A percentile compares a stretch with the other conserved stretches of the same genome.
Evolutionary conservation across 2,888 invertebrate genomes (phyloP).

Genomic region (Heliconius hortense): DNA sequence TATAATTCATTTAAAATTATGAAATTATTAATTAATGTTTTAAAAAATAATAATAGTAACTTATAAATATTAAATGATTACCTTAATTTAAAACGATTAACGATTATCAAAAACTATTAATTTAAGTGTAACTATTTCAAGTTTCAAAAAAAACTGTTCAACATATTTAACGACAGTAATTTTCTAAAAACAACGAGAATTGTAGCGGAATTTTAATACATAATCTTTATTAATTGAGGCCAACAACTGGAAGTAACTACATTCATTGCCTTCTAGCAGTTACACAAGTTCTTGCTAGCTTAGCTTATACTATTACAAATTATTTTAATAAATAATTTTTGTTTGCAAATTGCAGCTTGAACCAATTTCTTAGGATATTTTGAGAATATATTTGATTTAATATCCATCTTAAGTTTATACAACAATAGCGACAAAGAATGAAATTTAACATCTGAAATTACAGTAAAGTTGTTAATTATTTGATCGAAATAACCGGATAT

Average conservation of each 20-base stretch:
- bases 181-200: conserved; percentile 45
- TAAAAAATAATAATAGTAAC: no score
- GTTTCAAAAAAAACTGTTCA: neutral
- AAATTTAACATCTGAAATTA: no score
- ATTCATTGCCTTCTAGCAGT: conserved; percentile 59
- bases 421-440: neutral
- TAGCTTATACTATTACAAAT: conserved; percentile 5
- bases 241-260: conserved; percentile 65
- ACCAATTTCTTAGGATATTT: neutral
- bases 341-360: neutral
- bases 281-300: conserved; percentile 45
- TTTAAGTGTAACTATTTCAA: neutral
- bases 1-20: neutral
- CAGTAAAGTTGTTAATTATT: neutral
- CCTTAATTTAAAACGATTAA: no score
- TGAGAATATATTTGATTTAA: neutral
- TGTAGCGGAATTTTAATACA: conserved; percentile 60
- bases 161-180: conserved; percentile 25
- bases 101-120: neutral
- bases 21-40: neutral
- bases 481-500: neutral
- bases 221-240: conserved; percentile 73
- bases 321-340: conserved; percentile 14
- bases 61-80: neutral
- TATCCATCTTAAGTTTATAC: neutral